Evolutionary conservation across 1,140 invertebrate species (phyloP), one percentile per base, ranked within the genome.

Genomic region (Cepaea nemoralis): DNA sequence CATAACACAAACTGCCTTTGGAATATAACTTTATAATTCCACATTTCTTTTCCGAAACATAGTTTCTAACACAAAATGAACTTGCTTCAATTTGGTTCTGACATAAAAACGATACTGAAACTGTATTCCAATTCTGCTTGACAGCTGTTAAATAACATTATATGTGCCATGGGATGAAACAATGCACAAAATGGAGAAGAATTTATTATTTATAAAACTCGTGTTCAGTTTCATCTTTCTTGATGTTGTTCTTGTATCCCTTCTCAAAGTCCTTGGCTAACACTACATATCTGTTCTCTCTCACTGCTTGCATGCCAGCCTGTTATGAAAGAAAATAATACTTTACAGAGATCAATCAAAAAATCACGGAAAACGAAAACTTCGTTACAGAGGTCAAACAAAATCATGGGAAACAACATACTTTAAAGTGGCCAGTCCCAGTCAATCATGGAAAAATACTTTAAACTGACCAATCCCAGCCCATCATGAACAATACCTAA

Each of bases 251-350:
- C 90, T 99, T 99, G 92, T 99, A 99, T 39, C 96, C 96, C 89
- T 99, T 99, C 91, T 99, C 98, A 90, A 99, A 99, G 93, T 99
- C 99, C 93, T 99, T 99, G 1, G 97, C 95, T 45, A 99, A 92
- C 12, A 99, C 98, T 86, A 99, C 98, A 91, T 99, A 99, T 73
- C 98, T 95, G 93, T 99, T 99, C 92, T 99, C 98, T 82, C 99
- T 93, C 0, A 99, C 98, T 10, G 99, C 99, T 91, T 99, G 98
- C 95, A 95, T 95, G 71, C 95, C 95, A 92, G 95, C 95, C 94
- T 94, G 87, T 83, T 91, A 77, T 83, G 1, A 76, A 59, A 55
- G 45, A 77, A 6, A 42, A 66, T n/a, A n/a, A n/a, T n/a, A n/a
- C n/a, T n/a, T n/a, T n/a, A n/a, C n/a, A n/a, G n/a, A n/a, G n/a